Evolutionary conservation across 2,888 invertebrate species (phyloP).

Genomic region (Caenorhabditis uteleia): DNA sequence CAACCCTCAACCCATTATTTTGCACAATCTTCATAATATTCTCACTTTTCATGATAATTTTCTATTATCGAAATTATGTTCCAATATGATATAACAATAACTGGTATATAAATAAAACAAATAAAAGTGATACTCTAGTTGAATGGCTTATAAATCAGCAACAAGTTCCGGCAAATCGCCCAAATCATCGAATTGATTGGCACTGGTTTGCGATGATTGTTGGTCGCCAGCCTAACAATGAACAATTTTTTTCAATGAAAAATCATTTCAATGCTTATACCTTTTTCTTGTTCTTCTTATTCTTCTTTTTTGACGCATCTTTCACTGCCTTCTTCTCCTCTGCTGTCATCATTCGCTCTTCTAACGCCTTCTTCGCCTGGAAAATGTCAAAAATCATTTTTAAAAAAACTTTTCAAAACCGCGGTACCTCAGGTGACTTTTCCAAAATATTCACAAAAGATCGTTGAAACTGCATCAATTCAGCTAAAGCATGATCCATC

Average conservation of each 20-base stretch:
- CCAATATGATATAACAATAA: too few relatives aligned
- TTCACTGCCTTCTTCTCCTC: slow-evolving; percentile 27
- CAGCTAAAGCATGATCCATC: slow-evolving; percentile 6
- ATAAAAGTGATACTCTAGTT: not conserved
- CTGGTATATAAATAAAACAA: slow-evolving; percentile 1
- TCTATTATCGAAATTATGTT: too few relatives aligned
- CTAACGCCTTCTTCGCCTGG: slow-evolving; percentile 18
- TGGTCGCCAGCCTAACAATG: not conserved
- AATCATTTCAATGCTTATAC: slow-evolving; percentile 18
- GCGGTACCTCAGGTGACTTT: slow-evolving; percentile 22
- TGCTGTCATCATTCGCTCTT: slow-evolving; percentile 19
- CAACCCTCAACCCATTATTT: too few relatives aligned
- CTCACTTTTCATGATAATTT: too few relatives aligned
- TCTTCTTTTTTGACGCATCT: slow-evolving; percentile 10
- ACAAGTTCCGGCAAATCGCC: slow-evolving; percentile 37
- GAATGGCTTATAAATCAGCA: slow-evolving; percentile 15
- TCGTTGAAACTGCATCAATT: slow-evolving; percentile 19
- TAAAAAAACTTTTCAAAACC: not conserved
- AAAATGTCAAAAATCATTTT: not conserved
- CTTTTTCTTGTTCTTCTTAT: slow-evolving; percentile 21
- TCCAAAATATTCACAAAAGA: slow-evolving; percentile 29
- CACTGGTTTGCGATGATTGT: not conserved
- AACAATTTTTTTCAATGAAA: not conserved
- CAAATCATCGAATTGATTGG: slow-evolving; percentile 17
- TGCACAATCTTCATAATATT: too few relatives aligned